Percentiles rank a stretch among this genome's conserved stretches.
These are phyloP conservation scores for Notodromas monacha DNA, from an alignment of 2,888 invertebrate genomes.

Conservation along the genomic window DNA sequence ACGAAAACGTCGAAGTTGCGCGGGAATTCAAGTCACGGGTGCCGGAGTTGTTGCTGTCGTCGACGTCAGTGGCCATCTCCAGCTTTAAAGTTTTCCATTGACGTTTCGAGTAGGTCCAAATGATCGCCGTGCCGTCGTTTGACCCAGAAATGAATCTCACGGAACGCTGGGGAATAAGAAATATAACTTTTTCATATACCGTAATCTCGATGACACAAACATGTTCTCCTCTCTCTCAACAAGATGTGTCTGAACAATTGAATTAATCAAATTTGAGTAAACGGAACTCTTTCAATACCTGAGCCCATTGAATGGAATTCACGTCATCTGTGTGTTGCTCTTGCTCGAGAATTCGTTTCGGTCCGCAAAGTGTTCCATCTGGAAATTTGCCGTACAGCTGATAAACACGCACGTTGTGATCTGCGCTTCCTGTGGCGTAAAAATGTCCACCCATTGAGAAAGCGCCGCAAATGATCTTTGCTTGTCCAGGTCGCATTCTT, in stretches of 20 bases:
- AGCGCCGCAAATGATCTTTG: slow-evolving; percentile 76
- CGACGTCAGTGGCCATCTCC: slow-evolving; percentile 23
- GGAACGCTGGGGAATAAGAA: slow-evolving; percentile 42
- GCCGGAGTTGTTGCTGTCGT: too few species aligned
- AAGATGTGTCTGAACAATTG: too few species aligned
- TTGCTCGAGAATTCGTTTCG: slow-evolving; percentile 36
- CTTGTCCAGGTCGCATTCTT: slow-evolving; percentile 61
- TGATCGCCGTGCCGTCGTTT: slow-evolving; percentile 70
- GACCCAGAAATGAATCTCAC: slow-evolving; percentile 70
- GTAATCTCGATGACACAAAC: too few species aligned
- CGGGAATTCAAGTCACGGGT: too few species aligned
- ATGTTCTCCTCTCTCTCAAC: too few species aligned
- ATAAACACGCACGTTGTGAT: slow-evolving; percentile 36
- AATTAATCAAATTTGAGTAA: too few species aligned
- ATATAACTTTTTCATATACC: too few species aligned
- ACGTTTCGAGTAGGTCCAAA: slow-evolving; percentile 66
- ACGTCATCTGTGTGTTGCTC: slow-evolving; percentile 64
- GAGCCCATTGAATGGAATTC: slow-evolving; percentile 87
- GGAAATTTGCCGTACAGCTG: not conserved
- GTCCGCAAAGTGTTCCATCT: slow-evolving; percentile 29
- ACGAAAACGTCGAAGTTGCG: too few species aligned
- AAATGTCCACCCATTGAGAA: slow-evolving; percentile 62
- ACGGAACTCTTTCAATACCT: too few species aligned
- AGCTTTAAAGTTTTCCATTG: slow-evolving; percentile 52
- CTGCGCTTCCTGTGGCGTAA: slow-evolving; percentile 72